Base-by-base conservation (phyloP, 1,140 invertebrate species). In the Leptopilina boulardi region DNA sequence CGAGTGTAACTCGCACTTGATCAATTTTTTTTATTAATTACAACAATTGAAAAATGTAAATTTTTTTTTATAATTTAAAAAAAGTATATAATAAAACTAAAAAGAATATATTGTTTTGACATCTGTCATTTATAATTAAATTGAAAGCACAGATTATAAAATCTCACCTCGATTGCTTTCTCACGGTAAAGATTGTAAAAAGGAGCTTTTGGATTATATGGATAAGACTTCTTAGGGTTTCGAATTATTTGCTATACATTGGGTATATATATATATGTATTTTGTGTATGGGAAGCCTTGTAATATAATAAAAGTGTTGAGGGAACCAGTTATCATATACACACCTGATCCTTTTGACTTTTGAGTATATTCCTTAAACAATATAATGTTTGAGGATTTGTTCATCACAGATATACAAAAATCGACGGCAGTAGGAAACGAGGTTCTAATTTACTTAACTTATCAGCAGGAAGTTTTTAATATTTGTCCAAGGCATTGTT, bases 271-370 rank as follows among this genome's bases (percentile, higher is more conserved):
- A n/a, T n/a, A n/a, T 54, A 19, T 54, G 51, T 30, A 15, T n/a
- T n/a, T 26, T 26, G 23, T 66, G 11, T 26, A 15, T 66, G 23
- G 5, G 56, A 66, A 66, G 26, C 59, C 59, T 11, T 30, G n/a
- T n/a, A n/a, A n/a, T n/a, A n/a, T n/a, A n/a, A n/a, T 26, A 30
- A 66, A n/a, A 30, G 23, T 38, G 34, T n/a, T 8, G 3, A 51
- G 47, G n/a, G 18, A 51, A 18, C 47, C 47, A 51, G 47, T 34
- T 66, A 66, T 66, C 59, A 30, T 30, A 38, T 38, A 38, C 5
- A 66, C 59, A 66, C 59, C 59, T 66, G 59, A 66, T 66, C 59
- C 59, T 66, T 30, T 66, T 66, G 6, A 26, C 59, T 66, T 30
- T 30, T 10, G 13, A 30, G 56, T 23, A 5, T 30, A 30, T 30